A percentile compares a stretch with the other conserved stretches of the same genome.
phyloP scores from a whole-genome alignment of 2,113 vertebrate species.

The Oryctolagus cuniculus region mOryCun1.1 NC_091434.1:153369501-153370000 shows the following conservation, averaged over 20 bases:
- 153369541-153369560: no score
- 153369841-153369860: background rate
- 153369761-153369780: background rate
- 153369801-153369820: no score
- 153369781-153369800: background rate
- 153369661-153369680: no score
- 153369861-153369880: background rate
- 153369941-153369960: conserved; percentile 29
- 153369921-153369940: background rate
- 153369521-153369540: no score
- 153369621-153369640: no score
- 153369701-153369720: background rate
- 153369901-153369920: background rate
- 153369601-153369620: no score
- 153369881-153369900: background rate
- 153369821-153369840: background rate
- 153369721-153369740: background rate
- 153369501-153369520: no score
- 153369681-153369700: no score
- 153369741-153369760: background rate
- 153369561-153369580: no score
- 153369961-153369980: background rate
- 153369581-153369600: no score
- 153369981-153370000: background rate
- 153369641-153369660: no score